Base-by-base conservation (phyloP, 1,140 invertebrate species). In the Zelostemma sp. region DNA sequence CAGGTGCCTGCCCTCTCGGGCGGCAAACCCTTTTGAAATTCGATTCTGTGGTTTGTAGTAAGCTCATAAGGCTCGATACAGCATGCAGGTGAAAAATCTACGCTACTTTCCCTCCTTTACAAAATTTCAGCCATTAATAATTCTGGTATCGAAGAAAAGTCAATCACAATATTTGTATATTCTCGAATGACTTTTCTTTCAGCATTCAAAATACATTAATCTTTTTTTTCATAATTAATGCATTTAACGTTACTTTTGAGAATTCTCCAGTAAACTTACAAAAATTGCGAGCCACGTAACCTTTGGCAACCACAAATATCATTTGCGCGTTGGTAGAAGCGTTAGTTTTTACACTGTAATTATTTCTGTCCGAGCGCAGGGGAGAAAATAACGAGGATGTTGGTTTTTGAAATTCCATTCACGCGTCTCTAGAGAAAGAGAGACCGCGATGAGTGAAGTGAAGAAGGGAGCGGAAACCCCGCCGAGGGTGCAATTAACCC, bases 401-500 rank as follows among this genome's bases (percentile, higher is more conserved):
- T 65, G 53, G 60, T 73, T 69, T 76, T 69, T 46, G 54, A 74
- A 66, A 72, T 69, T 76, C 57, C 45, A 55, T 55, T 16, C 62
- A 47, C 11, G 17, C 16, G 40, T 28, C 3, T 8, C 25, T 4
- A 46, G 56, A 47, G 15, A 25, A 33, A 14, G 15, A 21, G 12
- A 25, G 58, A 58, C 54, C 6, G 25, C 43, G 45, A 60, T 46
- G 9, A 38, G 35, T 11, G 35, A 38, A 11, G 35, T 38, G n/a
- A 40, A 40, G 40, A 43, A 43, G 17, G 65, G 17, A 63, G 28
- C 59, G 38, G 63, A 62, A 71, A 63, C 61, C 73, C 68, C 68
- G 73, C 51, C 61, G 68, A 77, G 73, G 73, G 76, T 71, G 57
- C 76, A 79, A 80, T 80, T 79, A 80, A 79, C 72, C 77, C 58